Evolutionary conservation across 1,140 invertebrate genomes (phyloP).

Genomic region (Drosophila rufa): DNA sequence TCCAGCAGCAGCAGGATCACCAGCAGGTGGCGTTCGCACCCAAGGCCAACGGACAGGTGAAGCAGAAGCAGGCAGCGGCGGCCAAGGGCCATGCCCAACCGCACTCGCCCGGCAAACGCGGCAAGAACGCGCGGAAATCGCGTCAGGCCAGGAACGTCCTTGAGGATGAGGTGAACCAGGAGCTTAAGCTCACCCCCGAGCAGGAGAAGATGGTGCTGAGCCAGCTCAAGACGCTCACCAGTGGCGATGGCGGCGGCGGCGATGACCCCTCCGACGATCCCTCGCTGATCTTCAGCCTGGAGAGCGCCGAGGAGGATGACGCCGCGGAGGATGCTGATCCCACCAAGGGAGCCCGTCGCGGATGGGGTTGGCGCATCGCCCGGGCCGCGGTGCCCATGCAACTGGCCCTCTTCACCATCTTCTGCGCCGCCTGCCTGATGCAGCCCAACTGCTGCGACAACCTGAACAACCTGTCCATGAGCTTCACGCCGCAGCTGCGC

Average conservation of each 20-base stretch:
- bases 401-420: conserved; percentile 91
- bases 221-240: conserved; percentile 37
- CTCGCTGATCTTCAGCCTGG: conserved; percentile 65
- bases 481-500: conserved; percentile 92
- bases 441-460: conserved; percentile 94
- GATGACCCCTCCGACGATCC: conserved; percentile 84
- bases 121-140: conserved; percentile 46
- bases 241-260: conserved; percentile 37
- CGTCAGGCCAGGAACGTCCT: conserved; percentile 18
- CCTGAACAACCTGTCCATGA: conserved; percentile 92
- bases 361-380: conserved; percentile 91
- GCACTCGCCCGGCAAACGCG: conserved; percentile 50
- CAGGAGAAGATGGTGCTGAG: conserved; percentile 41
- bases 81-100: conserved; percentile 24
- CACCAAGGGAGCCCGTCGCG: conserved; percentile 77
- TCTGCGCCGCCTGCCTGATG: conserved; percentile 92
- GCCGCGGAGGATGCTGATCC: conserved; percentile 84
- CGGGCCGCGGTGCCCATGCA: conserved; percentile 92
- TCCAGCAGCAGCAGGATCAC: conserved; percentile 42
- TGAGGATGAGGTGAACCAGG: conserved; percentile 1
- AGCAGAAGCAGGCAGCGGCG: conserved; percentile 30
- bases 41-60: conserved; percentile 35
- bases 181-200: conserved; percentile 21
- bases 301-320: conserved; percentile 49
- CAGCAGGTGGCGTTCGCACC: neutral